Percentiles rank a stretch among this genome's conserved stretches.
phyloP scores from a whole-genome alignment of 1,140 invertebrate species.

The Heliconius eleuchia region DNA sequence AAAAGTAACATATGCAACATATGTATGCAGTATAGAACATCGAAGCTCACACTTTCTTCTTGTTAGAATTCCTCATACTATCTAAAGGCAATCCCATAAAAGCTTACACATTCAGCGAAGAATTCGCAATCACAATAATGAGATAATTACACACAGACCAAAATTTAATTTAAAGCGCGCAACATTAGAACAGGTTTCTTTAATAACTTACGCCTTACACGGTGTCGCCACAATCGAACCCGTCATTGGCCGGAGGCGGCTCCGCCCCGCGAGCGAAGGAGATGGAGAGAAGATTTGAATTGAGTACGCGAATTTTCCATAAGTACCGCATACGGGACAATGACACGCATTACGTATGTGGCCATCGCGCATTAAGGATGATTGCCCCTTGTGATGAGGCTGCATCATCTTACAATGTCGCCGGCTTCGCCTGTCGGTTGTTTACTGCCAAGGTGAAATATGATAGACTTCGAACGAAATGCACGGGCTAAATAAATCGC shows the following conservation, averaged over 20 bases:
- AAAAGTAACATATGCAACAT: too few relatives aligned
- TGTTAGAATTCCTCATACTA: not conserved
- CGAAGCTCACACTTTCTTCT: not conserved
- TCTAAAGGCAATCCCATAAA: slow-evolving; percentile 65
- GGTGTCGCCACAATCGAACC: slow-evolving; percentile 73
- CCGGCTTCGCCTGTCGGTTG: slow-evolving; percentile 54
- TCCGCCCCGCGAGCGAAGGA: slow-evolving; percentile 77
- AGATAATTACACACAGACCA: slow-evolving; percentile 80
- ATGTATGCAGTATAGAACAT: too few relatives aligned
- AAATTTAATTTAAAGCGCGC: slow-evolving; percentile 82
- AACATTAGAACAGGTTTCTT: slow-evolving; percentile 82
- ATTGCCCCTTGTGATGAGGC: slow-evolving; percentile 79
- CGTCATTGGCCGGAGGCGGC: slow-evolving; percentile 76
- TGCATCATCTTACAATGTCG: slow-evolving; percentile 78
- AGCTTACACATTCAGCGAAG: slow-evolving; percentile 73
- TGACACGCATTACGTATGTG: slow-evolving; percentile 81
- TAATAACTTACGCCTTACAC: slow-evolving; percentile 81
- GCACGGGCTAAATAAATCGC: slow-evolving; percentile 73
- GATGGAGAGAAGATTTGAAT: slow-evolving; percentile 78
- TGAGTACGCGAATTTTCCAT: slow-evolving; percentile 80
- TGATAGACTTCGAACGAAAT: slow-evolving; percentile 73
- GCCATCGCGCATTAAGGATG: slow-evolving; percentile 77
- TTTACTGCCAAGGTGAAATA: slow-evolving; percentile 47
- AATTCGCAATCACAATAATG: slow-evolving; percentile 80
- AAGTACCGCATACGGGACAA: slow-evolving; percentile 79